phyloP scores from a whole-genome alignment of 2,888 invertebrate genomes.

The Conops quadrifasciatus region DNA sequence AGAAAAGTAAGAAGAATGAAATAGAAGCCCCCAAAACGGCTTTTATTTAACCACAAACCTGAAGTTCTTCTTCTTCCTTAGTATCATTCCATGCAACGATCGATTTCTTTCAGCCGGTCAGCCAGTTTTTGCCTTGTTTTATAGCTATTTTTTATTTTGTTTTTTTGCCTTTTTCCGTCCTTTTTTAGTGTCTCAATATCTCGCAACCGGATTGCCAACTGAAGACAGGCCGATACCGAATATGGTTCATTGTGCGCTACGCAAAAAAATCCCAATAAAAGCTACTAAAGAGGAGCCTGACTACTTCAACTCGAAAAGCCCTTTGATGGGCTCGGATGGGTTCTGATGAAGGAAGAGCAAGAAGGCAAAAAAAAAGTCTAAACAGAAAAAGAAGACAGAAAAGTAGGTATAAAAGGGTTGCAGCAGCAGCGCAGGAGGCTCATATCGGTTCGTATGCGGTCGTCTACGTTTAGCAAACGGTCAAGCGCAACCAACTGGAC shows the following conservation, averaged over 20 bases:
- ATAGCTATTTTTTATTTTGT: not conserved
- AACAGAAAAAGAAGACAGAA: no score
- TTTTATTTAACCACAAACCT: no score
- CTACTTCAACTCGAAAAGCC: no score
- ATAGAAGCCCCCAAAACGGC: no score
- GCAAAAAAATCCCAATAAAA: not conserved
- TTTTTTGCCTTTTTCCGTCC: not conserved
- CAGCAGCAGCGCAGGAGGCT: not conserved
- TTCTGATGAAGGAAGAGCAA: not conserved
- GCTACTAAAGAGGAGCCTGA: no score
- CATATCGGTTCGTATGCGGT: not conserved
- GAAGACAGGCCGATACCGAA: not conserved
- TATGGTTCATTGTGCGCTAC: not conserved
- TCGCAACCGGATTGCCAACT: no score
- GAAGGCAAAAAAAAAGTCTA: no score
- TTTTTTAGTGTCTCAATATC: not conserved
- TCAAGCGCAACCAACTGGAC: slow-evolving; percentile 17
- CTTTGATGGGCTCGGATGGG: not conserved
- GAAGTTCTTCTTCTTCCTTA: no score
- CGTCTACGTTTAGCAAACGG: slow-evolving; percentile 7
- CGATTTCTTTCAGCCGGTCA: no score
- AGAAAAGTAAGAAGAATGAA: no score
- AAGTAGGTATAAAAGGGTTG: not conserved
- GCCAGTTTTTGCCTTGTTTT: not conserved
- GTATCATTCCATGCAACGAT: no score